Evolutionary conservation across 2,888 invertebrate species (phyloP), one percentile per base, ranked within the genome.

Genomic region (Trissoscelio sp.): DNA sequence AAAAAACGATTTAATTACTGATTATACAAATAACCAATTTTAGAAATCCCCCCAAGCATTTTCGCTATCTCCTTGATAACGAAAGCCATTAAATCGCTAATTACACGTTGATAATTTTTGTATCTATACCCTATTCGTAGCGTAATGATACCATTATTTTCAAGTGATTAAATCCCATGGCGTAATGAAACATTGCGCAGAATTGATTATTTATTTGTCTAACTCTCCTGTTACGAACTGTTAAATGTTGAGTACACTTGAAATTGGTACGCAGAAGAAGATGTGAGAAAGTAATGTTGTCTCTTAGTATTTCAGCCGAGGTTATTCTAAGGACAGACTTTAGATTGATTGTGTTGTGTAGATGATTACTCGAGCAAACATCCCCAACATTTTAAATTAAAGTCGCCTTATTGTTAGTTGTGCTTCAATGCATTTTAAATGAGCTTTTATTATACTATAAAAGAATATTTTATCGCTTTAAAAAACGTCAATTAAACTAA

Each of bases 181-280:
- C 20, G 42, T 62, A 60, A 53, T 53, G 53, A 73, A 73, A 31
- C 42, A 53, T 34, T 53, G 22, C 46, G 20, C 16, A 57, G 39
- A 48, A 60, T 51, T 69, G 62, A 62, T 77, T 62, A 46, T 62
- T 57, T 78, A 64, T 64, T 70, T 70, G 64, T 28, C 48, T 24
- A 64, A 64, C 34, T 69, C 39, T 69, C 60, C 44, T 24, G 44
- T 60, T 69, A 48, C 34, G 22, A 51, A 58, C 58, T 51, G 22
- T 62, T 69, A 55, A 78, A 70, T 55, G 60, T 70, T 12, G 69
- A 78, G 62, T 62, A 16, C 57, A 44, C 44, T 53, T n/a, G 78
- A 64, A 70, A 78, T 57, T 64, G 58, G 60, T 51, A 57, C 20
- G 51, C n/a, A 55, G 46, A 64, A 18, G 39, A 67, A 55, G 48